Conservation (phyloP, 92 coral and sea anemone species). For the Bergia sp. region DNA sequence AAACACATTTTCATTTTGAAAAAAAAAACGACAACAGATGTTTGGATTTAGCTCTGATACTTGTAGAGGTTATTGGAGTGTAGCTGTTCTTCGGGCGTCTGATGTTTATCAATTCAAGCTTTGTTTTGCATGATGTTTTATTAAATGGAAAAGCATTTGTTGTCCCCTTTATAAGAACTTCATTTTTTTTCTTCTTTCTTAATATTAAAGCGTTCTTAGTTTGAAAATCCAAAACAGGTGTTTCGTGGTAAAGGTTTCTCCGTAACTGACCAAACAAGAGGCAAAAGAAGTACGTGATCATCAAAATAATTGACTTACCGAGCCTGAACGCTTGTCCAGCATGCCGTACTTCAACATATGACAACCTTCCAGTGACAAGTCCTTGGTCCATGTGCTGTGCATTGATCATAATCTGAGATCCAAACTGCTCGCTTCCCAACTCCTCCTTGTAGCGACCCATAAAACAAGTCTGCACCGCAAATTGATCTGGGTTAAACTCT, state of each 20-base stretch:
- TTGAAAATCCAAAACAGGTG: neutral
- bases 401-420: slow-evolving; percentile 90
- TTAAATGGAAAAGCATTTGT: too few relatives aligned
- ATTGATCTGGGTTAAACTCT: slow-evolving; percentile 86
- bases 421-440: slow-evolving; percentile 78
- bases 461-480: slow-evolving; percentile 87
- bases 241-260: neutral
- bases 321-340: slow-evolving; percentile 92
- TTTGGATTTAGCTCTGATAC: neutral
- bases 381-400: slow-evolving; percentile 76
- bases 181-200: neutral
- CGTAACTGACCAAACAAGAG: neutral
- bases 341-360: slow-evolving; percentile 81
- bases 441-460: slow-evolving; percentile 80
- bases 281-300: neutral
- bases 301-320: slow-evolving; percentile 53
- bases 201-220: neutral
- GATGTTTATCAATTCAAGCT: too few relatives aligned
- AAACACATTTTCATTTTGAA: too few relatives aligned
- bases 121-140: too few relatives aligned
- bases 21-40: neutral
- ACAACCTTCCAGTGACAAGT: slow-evolving; percentile 83
- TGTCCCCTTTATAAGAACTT: too few relatives aligned
- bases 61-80: neutral
- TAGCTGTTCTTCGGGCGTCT: too few relatives aligned